A percentile compares a stretch with the other conserved stretches of the same genome.
These are phyloP conservation scores for Amniataba percoides DNA, from an alignment of 2,797 vertebrate genomes.

Conservation along the genomic window DNA sequence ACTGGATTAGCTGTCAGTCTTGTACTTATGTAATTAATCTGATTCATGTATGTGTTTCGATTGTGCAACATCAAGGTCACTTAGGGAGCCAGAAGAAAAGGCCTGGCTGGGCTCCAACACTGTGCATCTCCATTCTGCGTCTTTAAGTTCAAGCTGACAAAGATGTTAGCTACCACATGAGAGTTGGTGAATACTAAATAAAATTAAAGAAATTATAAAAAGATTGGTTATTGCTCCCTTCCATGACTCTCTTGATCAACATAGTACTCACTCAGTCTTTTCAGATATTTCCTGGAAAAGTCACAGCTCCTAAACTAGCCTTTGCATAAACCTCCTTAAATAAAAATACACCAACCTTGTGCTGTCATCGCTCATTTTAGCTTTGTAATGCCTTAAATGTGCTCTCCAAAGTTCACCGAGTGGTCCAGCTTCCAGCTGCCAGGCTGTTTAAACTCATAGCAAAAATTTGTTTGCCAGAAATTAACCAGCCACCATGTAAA, in stretches of 20 bases:
- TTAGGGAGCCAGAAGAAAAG: neutral
- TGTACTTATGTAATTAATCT: neutral
- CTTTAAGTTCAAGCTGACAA: neutral
- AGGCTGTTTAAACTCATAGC: neutral
- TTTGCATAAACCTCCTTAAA: constrained; percentile 16
- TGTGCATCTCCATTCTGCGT: neutral
- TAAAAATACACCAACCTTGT: neutral
- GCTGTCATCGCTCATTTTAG: constrained; percentile 15
- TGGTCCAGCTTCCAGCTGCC: neutral
- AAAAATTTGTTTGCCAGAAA: neutral
- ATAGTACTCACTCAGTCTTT: neutral
- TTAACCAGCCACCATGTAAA: neutral
- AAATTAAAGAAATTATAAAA: neutral
- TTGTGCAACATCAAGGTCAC: neutral
- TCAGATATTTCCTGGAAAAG: neutral
- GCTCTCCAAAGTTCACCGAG: neutral
- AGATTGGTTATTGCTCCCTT: neutral
- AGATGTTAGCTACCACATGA: no score
- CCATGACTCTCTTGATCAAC: neutral
- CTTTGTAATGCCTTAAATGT: constrained; percentile 6
- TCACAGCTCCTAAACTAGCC: neutral
- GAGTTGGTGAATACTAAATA: neutral
- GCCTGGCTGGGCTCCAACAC: neutral
- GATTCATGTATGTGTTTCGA: neutral
- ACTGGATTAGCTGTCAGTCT: neutral